Evolutionary conservation across 2,888 invertebrate genomes (phyloP), one percentile per base, ranked within the genome.

Genomic region (Sussaba pulchella): DNA sequence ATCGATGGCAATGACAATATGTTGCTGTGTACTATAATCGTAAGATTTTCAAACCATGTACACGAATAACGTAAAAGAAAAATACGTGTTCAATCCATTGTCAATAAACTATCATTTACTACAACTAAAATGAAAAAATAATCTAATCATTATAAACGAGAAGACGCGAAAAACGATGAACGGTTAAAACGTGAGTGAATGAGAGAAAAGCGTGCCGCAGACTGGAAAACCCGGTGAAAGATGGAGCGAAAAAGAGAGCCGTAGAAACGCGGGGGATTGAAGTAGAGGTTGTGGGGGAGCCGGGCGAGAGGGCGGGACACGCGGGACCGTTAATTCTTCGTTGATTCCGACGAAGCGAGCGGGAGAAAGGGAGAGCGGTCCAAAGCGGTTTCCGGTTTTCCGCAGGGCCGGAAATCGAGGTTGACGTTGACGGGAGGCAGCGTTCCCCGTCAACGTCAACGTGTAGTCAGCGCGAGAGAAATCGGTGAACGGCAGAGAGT

Each of bases 381-480:
- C 59, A 64, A 47, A 77, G 77, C 73, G 80, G 80, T 81, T 81
- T 81, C 80, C 80, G 80, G 87, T 87, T 87, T 87, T 86, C 85
- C 79, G 57, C 78, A 47, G 74, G 72, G 69, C 76, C 80, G 73
- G 79, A 77, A 82, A 89, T 88, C 87, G 86, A 85, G 84, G 85
- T 85, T 85, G 86, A 88, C 89, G 87, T 85, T 86, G 86, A 86
- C 86, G 84, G 83, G 86, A 82, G 39, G 26, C 70, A 14, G 64
- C 41, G 45, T 26, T 50, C 36, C 47, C 57, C 59, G 59, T 74
- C 59, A 64, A 70, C 75, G 78, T 74, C 54, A 50, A 71, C 70
- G 70, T 84, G 70, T 78, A 74, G 74, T 72, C 26, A 74, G 57
- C 59, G 31, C 63, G 64, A 41, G 50, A 26, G 36, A 31, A 36